Percentiles rank a stretch among this genome's conserved stretches.
phyloP scores from a whole-genome alignment of 2,888 invertebrate genomes.

The Rotaria magnacalcarata region DNA sequence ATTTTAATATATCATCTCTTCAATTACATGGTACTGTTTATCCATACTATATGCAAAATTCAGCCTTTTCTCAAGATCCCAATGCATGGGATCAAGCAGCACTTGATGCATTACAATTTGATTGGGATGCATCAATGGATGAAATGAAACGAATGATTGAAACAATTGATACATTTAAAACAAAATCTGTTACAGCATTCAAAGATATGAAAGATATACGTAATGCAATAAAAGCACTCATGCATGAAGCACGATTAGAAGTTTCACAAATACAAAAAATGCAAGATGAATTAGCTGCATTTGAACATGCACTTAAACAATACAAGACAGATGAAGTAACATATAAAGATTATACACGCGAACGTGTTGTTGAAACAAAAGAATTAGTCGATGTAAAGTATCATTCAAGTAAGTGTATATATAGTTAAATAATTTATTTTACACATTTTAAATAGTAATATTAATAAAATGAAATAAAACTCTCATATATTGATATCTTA shows the following conservation, averaged over 20 bases:
- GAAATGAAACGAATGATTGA: constrained; percentile 37
- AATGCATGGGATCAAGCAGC: constrained; percentile 37
- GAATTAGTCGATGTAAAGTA: constrained; percentile 24
- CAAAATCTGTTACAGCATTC: constrained; percentile 10
- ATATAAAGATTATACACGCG: constrained; percentile 34
- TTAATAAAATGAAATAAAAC: too few relatives aligned
- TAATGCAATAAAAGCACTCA: constrained; percentile 34
- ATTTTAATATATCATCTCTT: constrained; percentile 14
- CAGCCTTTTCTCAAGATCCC: constrained; percentile 1
- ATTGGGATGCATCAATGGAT: constrained; percentile 36
- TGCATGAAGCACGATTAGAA: constrained; percentile 35
- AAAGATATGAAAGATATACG: constrained; percentile 38
- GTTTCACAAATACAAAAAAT: constrained; percentile 22
- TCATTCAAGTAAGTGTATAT: not conserved
- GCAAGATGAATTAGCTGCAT: constrained; percentile 32
- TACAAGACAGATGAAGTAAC: constrained; percentile 13
- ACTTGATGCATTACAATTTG: constrained; percentile 10
- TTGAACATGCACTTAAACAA: constrained; percentile 32
- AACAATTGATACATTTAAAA: constrained; percentile 37
- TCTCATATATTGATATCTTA: too few relatives aligned
- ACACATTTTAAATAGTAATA: too few relatives aligned
- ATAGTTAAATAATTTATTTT: not conserved
- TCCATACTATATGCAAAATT: constrained; percentile 36
- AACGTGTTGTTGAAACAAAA: constrained; percentile 34
- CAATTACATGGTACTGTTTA: constrained; percentile 18